These are phyloP conservation scores for Amphilophus citrinellus DNA, from an alignment of 2,113 vertebrate genomes.

Conservation along the genomic window DNA sequence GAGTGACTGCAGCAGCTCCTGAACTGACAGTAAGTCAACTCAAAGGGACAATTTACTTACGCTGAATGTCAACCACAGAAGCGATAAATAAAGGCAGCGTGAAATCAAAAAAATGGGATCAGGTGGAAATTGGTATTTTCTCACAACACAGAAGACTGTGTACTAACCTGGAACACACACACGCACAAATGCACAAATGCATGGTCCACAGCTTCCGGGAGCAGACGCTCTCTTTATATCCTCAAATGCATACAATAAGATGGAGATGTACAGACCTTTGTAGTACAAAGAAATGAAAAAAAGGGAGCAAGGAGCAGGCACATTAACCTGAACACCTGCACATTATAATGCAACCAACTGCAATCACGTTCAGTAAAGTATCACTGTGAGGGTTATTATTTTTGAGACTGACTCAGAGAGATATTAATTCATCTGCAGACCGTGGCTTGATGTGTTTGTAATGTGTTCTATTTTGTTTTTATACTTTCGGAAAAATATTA, in stretches of 20 bases:
- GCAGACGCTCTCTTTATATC: conserved; percentile 56
- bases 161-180: conserved; percentile 55
- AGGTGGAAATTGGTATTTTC: conserved; percentile 58
- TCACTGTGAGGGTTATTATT: not conserved
- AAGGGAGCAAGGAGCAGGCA: not conserved
- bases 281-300: conserved; percentile 50
- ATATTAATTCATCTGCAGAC: conserved; percentile 6
- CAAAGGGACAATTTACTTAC: conserved; percentile 53
- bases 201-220: conserved; percentile 28
- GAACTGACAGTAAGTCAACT: conserved; percentile 37
- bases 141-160: conserved; percentile 34
- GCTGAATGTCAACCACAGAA: conserved; percentile 36
- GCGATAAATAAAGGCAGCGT: conserved; percentile 47
- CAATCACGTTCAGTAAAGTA: not conserved
- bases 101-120: conserved; percentile 52
- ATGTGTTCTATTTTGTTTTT: not conserved
- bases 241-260: conserved; percentile 64
- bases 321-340: conserved; percentile 46
- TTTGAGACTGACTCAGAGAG: not conserved
- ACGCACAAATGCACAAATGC: conserved; percentile 8
- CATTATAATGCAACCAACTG: conserved; percentile 15
- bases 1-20: not conserved
- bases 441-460: not conserved
- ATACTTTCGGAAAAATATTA: conserved; percentile 2
- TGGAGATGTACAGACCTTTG: conserved; percentile 48